Conservation (phyloP, 1,140 invertebrate species). For the Druon quercuslanigerum region DNA sequence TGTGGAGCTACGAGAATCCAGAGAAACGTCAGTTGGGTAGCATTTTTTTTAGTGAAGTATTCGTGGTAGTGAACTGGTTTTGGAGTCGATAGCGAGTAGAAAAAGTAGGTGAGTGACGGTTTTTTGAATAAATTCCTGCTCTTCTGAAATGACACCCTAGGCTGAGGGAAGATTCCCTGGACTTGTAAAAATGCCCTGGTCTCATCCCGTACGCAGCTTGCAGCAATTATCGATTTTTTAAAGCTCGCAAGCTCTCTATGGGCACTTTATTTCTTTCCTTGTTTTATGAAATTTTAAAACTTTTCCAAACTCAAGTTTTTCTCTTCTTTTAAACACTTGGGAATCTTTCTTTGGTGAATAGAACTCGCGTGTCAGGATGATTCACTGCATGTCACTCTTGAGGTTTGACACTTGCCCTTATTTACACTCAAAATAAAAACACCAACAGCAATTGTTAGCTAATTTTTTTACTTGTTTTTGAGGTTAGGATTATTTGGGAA, state of each 20-base stretch:
- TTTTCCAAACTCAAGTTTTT: too few species aligned
- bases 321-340: too few species aligned
- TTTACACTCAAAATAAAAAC: too few species aligned
- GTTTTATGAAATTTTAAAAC: too few species aligned
- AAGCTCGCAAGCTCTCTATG: not conserved
- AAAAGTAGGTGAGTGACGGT: conserved; percentile 35
- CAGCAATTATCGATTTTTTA: conserved; percentile 55
- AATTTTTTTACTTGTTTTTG: too few species aligned
- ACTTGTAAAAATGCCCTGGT: conserved; percentile 47
- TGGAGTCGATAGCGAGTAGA: conserved; percentile 13
- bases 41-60: conserved; percentile 3
- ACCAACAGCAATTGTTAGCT: too few species aligned
- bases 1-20: conserved; percentile 40
- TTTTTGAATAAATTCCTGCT: not conserved
- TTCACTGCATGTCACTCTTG: too few species aligned
- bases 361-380: too few species aligned
- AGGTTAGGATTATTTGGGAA: too few species aligned
- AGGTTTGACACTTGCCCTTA: too few species aligned
- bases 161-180: conserved; percentile 37
- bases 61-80: conserved; percentile 16
- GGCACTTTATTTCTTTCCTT: too few species aligned
- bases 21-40: conserved; percentile 32
- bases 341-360: too few species aligned
- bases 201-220: conserved; percentile 44
- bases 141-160: not conserved